Conservation (phyloP, 2,113 vertebrate species). For the Catagonus wagneri region DNA sequence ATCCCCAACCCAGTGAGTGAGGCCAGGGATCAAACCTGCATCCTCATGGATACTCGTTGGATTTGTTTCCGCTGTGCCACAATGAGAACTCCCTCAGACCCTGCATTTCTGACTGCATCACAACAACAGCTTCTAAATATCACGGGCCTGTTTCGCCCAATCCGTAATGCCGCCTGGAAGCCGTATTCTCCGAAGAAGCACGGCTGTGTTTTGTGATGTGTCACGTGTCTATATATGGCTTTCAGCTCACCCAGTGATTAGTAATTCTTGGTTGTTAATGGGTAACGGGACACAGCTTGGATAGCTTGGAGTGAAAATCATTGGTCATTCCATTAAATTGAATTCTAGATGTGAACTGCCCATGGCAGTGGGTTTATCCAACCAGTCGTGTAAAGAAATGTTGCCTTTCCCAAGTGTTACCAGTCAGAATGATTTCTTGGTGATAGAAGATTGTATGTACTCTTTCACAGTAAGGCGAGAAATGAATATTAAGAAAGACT, state of each 20-base stretch:
- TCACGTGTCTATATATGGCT: neutral
- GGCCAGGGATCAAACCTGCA: too few relatives aligned
- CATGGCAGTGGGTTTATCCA: slow-evolving; percentile 31
- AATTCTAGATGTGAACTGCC: slow-evolving; percentile 62
- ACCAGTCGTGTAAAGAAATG: slow-evolving; percentile 38
- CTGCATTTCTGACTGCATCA: neutral
- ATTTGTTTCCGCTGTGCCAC: too few relatives aligned
- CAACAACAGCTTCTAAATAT: neutral
- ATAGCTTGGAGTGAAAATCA: slow-evolving; percentile 64
- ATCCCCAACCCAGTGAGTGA: too few relatives aligned
- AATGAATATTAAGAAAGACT: slow-evolving; percentile 47
- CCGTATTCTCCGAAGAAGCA: neutral
- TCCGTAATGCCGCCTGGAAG: neutral
- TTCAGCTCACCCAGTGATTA: slow-evolving; percentile 42
- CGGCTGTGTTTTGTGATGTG: neutral
- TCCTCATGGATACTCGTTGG: too few relatives aligned
- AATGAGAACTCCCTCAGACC: too few relatives aligned
- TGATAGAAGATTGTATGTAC: slow-evolving; percentile 35
- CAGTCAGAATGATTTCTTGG: slow-evolving; percentile 44
- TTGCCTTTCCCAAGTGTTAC: slow-evolving; percentile 48
- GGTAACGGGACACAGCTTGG: slow-evolving; percentile 50
- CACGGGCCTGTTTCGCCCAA: neutral
- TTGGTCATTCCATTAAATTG: slow-evolving; percentile 71
- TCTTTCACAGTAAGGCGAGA: slow-evolving; percentile 34
- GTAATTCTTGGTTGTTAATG: slow-evolving; percentile 68